A percentile compares a stretch with the other conserved stretches of the same genome.
These are phyloP conservation scores for Hesperia comma DNA, from an alignment of 2,888 invertebrate species.

Conservation along the genomic window DNA sequence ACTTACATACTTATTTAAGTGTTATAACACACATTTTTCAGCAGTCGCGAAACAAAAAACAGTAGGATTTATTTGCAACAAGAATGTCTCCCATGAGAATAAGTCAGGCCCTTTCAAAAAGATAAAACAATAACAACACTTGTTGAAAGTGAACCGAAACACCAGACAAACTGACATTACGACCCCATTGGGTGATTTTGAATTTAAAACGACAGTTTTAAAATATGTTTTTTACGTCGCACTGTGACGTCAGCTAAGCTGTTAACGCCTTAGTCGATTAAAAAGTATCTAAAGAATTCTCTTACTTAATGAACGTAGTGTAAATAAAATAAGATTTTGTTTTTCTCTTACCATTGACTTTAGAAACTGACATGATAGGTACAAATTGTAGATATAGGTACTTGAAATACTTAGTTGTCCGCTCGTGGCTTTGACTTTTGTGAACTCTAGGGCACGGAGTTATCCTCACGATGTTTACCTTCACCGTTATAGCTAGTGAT, in stretches of 20 bases:
- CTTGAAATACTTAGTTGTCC: too few species aligned
- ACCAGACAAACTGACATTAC: constrained; percentile 10
- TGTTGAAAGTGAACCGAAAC: constrained; percentile 19
- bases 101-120: neutral
- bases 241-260: neutral
- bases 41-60: neutral
- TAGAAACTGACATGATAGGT: too few species aligned
- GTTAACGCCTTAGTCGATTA: neutral
- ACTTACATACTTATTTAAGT: neutral
- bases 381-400: too few species aligned
- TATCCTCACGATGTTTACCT: too few species aligned
- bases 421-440: too few species aligned
- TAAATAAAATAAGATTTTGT: too few species aligned
- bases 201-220: neutral
- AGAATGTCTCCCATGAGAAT: neutral
- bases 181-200: constrained; percentile 1
- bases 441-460: too few species aligned
- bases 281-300: neutral
- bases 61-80: neutral
- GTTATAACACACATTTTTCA: too few species aligned
- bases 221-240: neutral
- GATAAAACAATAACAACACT: constrained; percentile 16
- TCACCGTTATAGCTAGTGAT: too few species aligned
- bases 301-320: too few species aligned
- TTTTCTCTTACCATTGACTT: too few species aligned